Evolutionary conservation across 1,140 invertebrate species (phyloP), one percentile per base, ranked within the genome.

Genomic region (Dreissena polymorpha): DNA sequence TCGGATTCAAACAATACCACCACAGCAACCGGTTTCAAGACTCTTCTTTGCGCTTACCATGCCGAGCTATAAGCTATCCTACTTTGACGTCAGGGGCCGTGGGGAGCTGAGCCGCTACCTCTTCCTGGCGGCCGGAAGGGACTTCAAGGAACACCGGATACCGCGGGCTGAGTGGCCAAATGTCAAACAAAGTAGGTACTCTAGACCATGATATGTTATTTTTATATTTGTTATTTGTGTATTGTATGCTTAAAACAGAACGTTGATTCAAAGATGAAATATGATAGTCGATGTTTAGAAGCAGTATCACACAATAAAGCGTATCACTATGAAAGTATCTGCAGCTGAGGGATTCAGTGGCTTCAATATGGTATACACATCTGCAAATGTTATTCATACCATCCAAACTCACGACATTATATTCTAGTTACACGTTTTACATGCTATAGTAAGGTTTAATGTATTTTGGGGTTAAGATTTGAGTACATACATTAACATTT

Each of bases 11-110:
- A 8, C 8, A 39, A 39, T 39, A 39, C 60, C 18, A 63, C 10
- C 7, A 25, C 60, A n/a, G 7, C 18, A 5, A 5, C 18, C 60
- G 60, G 18, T 63, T n/a, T 63, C 18, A 2, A n/a, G 60, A 69
- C 29, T 25, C 29, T 6, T 67, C 3, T 68, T n/a, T 18, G 2
- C 39, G 25, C 13, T 39, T 7, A 27, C 10, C 27, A 89, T 88
- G 88, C 86, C 87, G n/a, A 70, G 79, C 7, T 89, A 89, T 80
- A 89, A 87, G 65, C 78, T 90, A 29, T 51, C 70, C 60, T 91
- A 91, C 77, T 91, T 91, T 67, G 87, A 91, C 70, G 82, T 81
- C 0, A 67, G 86, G 16, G 90, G 85, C 14, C 65, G 86, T 7
- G 90, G 86, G 0, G 90, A 91, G 81, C 64, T 90, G 0, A 57